These are phyloP conservation scores for Hydrozoanthus gracilis DNA, from an alignment of 92 coral and sea anemone genomes.

Conservation along the genomic window DNA sequence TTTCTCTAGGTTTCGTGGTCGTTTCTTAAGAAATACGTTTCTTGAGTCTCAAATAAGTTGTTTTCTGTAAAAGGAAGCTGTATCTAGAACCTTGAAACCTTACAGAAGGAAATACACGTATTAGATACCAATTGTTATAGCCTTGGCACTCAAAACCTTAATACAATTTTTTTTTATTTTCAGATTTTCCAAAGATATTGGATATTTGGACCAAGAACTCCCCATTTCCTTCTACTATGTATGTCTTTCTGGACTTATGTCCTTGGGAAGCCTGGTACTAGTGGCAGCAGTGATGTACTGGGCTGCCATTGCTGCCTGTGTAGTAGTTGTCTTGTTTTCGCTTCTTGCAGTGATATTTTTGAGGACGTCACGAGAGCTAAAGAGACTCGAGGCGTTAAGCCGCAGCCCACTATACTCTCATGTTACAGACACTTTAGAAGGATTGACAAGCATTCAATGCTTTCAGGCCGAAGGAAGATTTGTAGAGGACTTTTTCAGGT, in stretches of 20 bases:
- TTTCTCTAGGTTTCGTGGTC: too few relatives aligned
- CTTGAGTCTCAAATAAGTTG: too few relatives aligned
- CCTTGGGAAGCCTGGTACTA: constrained; percentile 10
- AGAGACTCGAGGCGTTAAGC: constrained; percentile 31
- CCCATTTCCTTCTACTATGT: background rate
- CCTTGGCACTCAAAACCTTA: background rate
- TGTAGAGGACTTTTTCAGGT: constrained; percentile 10
- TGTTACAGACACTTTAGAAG: constrained; percentile 24
- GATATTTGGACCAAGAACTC: constrained; percentile 36
- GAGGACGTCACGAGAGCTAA: constrained; percentile 30
- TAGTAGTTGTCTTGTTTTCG: background rate
- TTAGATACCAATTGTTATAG: background rate
- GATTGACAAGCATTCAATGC: constrained; percentile 34
- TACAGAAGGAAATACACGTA: background rate
- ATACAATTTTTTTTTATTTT: background rate
- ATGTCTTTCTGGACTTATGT: background rate
- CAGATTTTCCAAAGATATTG: constrained; percentile 28
- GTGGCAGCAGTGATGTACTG: constrained; percentile 31
- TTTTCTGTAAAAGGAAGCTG: too few relatives aligned
- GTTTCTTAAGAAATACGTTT: too few relatives aligned
- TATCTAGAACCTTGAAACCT: background rate
- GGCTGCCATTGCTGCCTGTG: constrained; percentile 25
- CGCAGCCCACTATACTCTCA: constrained; percentile 39
- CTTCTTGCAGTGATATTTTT: constrained; percentile 2
- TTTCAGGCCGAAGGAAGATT: constrained; percentile 22